Conservation (phyloP, 1,140 invertebrate genomes). For the Drosophila athabasca region DNA sequence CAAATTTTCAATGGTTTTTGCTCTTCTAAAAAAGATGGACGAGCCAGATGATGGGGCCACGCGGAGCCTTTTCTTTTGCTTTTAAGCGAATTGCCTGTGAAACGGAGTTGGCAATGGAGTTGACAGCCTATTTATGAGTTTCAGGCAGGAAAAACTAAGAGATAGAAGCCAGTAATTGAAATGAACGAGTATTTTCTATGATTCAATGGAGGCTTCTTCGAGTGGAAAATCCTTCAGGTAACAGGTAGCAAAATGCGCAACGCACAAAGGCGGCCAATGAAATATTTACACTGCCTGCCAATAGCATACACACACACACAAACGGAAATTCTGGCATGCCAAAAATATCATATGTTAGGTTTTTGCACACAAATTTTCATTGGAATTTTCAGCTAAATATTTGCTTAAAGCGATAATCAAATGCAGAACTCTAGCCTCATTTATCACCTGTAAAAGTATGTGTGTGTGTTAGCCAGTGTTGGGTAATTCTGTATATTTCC, state of each 20-base stretch:
- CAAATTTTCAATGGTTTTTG: slow-evolving; percentile 50
- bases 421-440: slow-evolving; percentile 63
- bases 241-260: slow-evolving; percentile 19
- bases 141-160: no score
- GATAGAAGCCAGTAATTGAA: no score
- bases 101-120: slow-evolving; percentile 26
- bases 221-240: slow-evolving; percentile 4
- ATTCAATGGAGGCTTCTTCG: no score
- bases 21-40: slow-evolving; percentile 34
- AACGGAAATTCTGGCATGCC: slow-evolving; percentile 44
- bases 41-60: no score
- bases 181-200: no score
- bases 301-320: slow-evolving; percentile 25
- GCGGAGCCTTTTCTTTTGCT: background rate
- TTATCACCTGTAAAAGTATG: slow-evolving; percentile 46
- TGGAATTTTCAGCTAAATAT: slow-evolving; percentile 35
- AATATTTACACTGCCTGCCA: slow-evolving; percentile 50
- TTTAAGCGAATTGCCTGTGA: slow-evolving; percentile 37
- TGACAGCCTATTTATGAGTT: slow-evolving; percentile 28
- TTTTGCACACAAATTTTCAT: slow-evolving; percentile 47
- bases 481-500: slow-evolving; percentile 58
- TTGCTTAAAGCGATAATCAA: slow-evolving; percentile 72
- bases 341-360: slow-evolving; percentile 49
- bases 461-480: slow-evolving; percentile 21
- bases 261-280: slow-evolving; percentile 40